These are phyloP conservation scores for Sylvia atricapilla DNA, from an alignment of 2,113 vertebrate species.

Conservation along the genomic window DNA sequence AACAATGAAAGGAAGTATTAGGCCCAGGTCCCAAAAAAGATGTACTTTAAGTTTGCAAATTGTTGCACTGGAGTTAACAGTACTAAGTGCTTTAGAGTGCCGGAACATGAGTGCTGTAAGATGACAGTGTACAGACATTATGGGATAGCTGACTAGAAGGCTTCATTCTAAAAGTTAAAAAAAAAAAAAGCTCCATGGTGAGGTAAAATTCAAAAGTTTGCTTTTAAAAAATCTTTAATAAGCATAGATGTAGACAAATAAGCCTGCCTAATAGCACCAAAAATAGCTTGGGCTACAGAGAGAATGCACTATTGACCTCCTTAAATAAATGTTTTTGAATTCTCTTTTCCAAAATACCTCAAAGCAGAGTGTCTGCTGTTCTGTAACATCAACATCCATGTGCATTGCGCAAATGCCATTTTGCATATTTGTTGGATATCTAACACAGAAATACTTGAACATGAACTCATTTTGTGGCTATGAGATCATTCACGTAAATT, in stretches of 20 bases:
- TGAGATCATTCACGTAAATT: conserved; percentile 63
- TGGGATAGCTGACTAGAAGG: neutral
- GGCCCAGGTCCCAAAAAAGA: conserved; percentile 26
- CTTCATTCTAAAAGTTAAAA: neutral
- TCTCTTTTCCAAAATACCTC: conserved; percentile 52
- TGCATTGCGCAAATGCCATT: conserved; percentile 26
- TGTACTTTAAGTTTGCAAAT: conserved; percentile 19
- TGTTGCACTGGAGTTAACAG: conserved; percentile 21
- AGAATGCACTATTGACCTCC: conserved; percentile 44
- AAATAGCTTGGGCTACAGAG: conserved; percentile 37
- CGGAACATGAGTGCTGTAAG: neutral
- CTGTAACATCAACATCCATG: conserved; percentile 56
- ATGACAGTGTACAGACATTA: neutral
- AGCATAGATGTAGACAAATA: neutral
- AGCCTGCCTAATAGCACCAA: neutral
- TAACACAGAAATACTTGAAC: conserved; percentile 29
- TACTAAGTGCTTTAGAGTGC: neutral
- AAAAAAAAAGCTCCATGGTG: neutral
- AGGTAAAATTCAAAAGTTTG: neutral
- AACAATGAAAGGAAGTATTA: conserved; percentile 41
- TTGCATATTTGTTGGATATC: conserved; percentile 30
- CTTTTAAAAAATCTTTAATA: neutral
- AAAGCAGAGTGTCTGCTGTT: neutral
- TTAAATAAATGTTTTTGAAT: conserved; percentile 75
- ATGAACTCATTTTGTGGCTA: conserved; percentile 14